A percentile compares a stretch with the other conserved stretches of the same genome.
Conservation (phyloP, 2,888 invertebrate species). For the Lutraria lutraria region DNA sequence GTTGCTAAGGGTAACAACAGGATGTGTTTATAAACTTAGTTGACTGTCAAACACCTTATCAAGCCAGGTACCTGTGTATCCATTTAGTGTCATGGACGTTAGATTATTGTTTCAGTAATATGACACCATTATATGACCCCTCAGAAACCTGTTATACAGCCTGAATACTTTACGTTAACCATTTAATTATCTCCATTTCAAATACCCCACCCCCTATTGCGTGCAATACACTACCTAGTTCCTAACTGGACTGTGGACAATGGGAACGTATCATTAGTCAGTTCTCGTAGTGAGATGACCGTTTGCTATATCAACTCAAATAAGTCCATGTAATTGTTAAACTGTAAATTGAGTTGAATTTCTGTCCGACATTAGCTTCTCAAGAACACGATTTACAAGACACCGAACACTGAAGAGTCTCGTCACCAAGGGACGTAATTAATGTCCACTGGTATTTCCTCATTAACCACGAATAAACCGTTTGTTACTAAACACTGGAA, state of each 20-base stretch:
- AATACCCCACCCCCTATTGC: slow-evolving; percentile 41
- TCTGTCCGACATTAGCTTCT: slow-evolving; percentile 38
- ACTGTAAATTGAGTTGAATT: slow-evolving; percentile 39
- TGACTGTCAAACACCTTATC: no score
- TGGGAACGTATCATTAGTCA: slow-evolving; percentile 44
- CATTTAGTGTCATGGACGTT: background rate
- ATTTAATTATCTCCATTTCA: slow-evolving; percentile 62
- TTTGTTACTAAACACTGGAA: slow-evolving; percentile 43
- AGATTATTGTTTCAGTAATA: slow-evolving; percentile 11
- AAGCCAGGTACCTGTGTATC: background rate
- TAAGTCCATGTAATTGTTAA: slow-evolving; percentile 35
- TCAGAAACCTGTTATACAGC: slow-evolving; percentile 30
- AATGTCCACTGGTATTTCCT: slow-evolving; percentile 34
- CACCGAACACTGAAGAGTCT: slow-evolving; percentile 12
- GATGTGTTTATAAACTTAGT: no score
- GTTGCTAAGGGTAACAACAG: no score
- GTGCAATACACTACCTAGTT: slow-evolving; percentile 27
- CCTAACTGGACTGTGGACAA: slow-evolving; percentile 32
- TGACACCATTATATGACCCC: slow-evolving; percentile 25
- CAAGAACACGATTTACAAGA: slow-evolving; percentile 18
- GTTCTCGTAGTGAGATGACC: slow-evolving; percentile 27
- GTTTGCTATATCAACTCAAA: slow-evolving; percentile 43
- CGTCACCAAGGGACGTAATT: slow-evolving; percentile 42
- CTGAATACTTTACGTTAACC: slow-evolving; percentile 32
- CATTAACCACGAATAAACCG: slow-evolving; percentile 10